Conservation (phyloP, 2,888 invertebrate species). For the Macaria liturata region DNA sequence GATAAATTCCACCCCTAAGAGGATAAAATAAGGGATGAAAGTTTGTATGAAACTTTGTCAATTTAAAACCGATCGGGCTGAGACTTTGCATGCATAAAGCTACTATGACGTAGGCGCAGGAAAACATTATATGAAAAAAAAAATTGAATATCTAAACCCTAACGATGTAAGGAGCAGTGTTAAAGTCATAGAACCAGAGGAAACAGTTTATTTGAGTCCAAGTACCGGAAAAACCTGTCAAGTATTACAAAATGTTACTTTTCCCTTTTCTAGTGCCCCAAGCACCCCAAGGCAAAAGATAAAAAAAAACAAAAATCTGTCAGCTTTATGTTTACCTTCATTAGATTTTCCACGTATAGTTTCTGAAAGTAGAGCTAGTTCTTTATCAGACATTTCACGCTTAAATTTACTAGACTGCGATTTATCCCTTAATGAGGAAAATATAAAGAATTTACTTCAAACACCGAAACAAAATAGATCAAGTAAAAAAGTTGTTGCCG, state of each 20-base stretch:
- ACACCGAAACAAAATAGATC: background rate
- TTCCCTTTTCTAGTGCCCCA: too few species aligned
- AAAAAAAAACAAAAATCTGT: background rate
- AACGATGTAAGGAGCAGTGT: background rate
- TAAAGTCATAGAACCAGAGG: background rate
- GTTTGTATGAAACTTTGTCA: too few species aligned
- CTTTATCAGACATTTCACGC: constrained; percentile 1
- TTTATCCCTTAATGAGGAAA: background rate
- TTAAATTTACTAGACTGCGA: constrained; percentile 1
- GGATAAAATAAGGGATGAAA: too few species aligned
- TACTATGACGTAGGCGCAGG: too few species aligned
- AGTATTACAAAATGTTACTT: constrained; percentile 1
- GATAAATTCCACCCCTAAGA: too few species aligned
- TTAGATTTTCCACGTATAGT: background rate
- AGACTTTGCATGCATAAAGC: too few species aligned
- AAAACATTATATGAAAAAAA: too few species aligned
- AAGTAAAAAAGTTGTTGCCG: background rate
- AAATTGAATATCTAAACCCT: too few species aligned
- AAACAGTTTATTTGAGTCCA: constrained; percentile 1
- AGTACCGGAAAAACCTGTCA: background rate
- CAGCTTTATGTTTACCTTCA: constrained; percentile 1
- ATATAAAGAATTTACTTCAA: constrained; percentile 1
- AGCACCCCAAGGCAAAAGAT: background rate
- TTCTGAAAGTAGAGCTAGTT: constrained; percentile 2
- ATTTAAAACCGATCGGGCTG: too few species aligned